Base-by-base conservation (phyloP, 2,113 vertebrate species). In the Tachycineta bicolor region DNA sequence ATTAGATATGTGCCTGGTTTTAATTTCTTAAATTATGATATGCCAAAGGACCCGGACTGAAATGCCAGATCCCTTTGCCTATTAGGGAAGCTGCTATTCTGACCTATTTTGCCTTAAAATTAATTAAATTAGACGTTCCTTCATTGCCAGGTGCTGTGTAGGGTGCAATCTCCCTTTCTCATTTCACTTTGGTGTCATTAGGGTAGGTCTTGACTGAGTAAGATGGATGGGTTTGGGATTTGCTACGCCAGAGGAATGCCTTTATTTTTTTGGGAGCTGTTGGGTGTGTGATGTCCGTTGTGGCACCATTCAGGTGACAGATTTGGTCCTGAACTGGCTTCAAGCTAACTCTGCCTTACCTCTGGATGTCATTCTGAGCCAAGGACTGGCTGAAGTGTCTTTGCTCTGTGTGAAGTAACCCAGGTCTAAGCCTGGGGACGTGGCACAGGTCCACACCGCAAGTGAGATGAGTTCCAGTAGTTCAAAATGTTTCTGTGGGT, bases 341-440 rank as follows among this genome's bases (percentile, higher is more conserved):
- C 20, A 58, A 12, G 11, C 17, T 29, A 23, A 22, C 24, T 41
- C 24, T 56, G n/a, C 20, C 3, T 70, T 25, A 25, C 24, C 47
- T 53, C 59, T 93, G 70, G 60, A 11, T 56, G n/a, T 69, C 39
- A 9, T 50, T 81, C 22, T 20, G 46, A 85, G 43, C 46, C 23
- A 23, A 39, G 23, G 15, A n/a, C 44, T 11, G 13, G 5, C 50
- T 68, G 52, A 80, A 56, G 15, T 28, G 44, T 41, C 53, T 52
- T 39, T 59, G 31, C 41, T 73, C 64, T 50, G 7, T 58, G 37
- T 49, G 29, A 37, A 33, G 14, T 22, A 39, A 60, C 6, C 33
- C 6, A 6, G 20, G 15, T 39, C 25, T 64, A 47, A 80, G 23
- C 39, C 56, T 22, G 23, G 33, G 22, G 34, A 43, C 0, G 0